phyloP scores from a whole-genome alignment of 2,797 vertebrate species.

The Silurus lanzhouensis region DNA sequence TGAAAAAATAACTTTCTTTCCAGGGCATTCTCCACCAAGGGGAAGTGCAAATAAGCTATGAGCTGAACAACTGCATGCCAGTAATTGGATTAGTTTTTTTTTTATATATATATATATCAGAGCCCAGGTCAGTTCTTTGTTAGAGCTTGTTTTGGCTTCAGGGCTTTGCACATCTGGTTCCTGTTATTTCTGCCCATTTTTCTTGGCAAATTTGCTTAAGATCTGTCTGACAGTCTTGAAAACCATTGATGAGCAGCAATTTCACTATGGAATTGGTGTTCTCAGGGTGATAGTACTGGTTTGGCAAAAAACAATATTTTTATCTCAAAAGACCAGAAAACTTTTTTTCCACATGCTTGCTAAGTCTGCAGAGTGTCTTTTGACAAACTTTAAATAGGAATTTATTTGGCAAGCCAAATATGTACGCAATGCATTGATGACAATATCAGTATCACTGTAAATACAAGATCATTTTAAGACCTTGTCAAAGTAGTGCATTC shows the following conservation, averaged over 20 bases:
- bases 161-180: background rate
- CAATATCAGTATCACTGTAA: background rate
- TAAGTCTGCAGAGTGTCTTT: background rate
- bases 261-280: background rate
- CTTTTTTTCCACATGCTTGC: background rate
- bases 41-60: background rate
- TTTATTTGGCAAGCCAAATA: background rate
- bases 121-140: background rate
- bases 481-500: background rate
- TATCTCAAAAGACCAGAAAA: background rate
- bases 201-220: background rate
- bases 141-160: background rate
- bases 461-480: background rate
- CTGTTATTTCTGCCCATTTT: background rate
- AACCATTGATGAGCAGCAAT: background rate
- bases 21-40: background rate
- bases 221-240: background rate
- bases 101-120: background rate
- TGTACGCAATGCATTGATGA: background rate
- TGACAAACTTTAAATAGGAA: background rate
- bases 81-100: background rate
- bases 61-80: background rate
- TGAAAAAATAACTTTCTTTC: background rate
- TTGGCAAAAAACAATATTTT: background rate
- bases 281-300: background rate